Base-by-base conservation (phyloP, 2,888 invertebrate genomes). In the Norana najaformis region DNA sequence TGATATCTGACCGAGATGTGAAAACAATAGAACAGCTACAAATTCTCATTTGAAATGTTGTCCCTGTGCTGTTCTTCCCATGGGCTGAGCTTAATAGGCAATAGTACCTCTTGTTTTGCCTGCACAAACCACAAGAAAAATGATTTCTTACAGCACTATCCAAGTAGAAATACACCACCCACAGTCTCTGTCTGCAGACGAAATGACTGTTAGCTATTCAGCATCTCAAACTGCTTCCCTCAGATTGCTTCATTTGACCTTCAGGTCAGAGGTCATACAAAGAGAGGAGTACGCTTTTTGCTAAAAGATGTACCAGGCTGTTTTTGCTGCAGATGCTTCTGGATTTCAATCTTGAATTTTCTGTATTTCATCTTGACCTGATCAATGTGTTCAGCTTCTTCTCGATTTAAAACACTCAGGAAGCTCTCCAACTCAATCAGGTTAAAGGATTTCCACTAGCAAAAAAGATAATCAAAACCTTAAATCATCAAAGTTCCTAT, bases 341-440 rank as follows among this genome's bases (percentile, higher is more conserved):
- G 37, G 4, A 85, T 85, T 85, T 85, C 85, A 35, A 23, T 36
- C 85, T 85, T 85, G 6, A 35, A 5, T 85, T 85, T 85, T 37
- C 85, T 16, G 85, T 85, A 85, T 14, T 85, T 85, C 37, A 37
- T 85, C 36, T 36, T 85, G 35, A 95, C 95, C 93, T 96, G 95
- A 83, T 94, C 94, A n/a, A 95, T 93, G 91, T 95, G 95, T 91
- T 96, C 96, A 36, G 94, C 94, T 93, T 96, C 96, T 92, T 96
- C 96, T 89, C 95, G 94, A 92, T 96, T 95, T 91, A 96, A 92
- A 88, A 96, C 96, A 39, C 94, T 93, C 90, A 96, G 93, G 93
- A 96, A 96, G 92, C 96, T 96, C 90, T 95, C 94, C 91, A 96
- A 93, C 93, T 96, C 96, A n/a, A 96, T 96, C 37, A 95, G 92